Evolutionary conservation across 1,140 invertebrate species (phyloP).

Genomic region (Hesperophylax magnus): DNA sequence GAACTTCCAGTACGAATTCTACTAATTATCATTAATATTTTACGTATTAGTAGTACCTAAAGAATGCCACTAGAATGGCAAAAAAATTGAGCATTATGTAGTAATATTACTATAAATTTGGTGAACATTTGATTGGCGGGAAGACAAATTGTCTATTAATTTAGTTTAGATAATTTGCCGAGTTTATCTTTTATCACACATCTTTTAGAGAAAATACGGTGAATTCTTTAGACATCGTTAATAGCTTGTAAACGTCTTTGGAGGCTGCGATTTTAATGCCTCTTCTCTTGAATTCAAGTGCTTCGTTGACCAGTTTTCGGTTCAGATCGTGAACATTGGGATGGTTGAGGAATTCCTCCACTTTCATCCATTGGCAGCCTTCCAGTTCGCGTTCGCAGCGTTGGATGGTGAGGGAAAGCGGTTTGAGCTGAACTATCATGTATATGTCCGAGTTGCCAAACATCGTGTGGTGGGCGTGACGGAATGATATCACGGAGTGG

Average conservation of each 20-base stretch:
- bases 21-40: too few relatives aligned
- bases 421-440: constrained; percentile 81
- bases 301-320: constrained; percentile 76
- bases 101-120: too few relatives aligned
- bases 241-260: constrained; percentile 61
- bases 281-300: constrained; percentile 75
- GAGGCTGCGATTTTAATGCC: constrained; percentile 73
- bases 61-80: too few relatives aligned
- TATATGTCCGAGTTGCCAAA: constrained; percentile 91
- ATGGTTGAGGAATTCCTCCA: constrained; percentile 81
- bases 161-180: too few relatives aligned
- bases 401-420: constrained; percentile 75
- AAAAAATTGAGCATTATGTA: too few relatives aligned
- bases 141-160: too few relatives aligned
- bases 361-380: constrained; percentile 86
- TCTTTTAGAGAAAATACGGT: constrained; percentile 49
- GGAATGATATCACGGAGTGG: constrained; percentile 80
- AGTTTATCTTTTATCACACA: not conserved
- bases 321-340: constrained; percentile 83
- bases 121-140: too few relatives aligned
- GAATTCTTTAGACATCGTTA: constrained; percentile 54
- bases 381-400: constrained; percentile 83
- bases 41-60: too few relatives aligned
- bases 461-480: constrained; percentile 79
- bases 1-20: too few relatives aligned